Percentiles rank a stretch among this genome's conserved stretches.
phyloP scores from a whole-genome alignment of 2,113 vertebrate species.

The Ptychochromis oligacanthus region DNA sequence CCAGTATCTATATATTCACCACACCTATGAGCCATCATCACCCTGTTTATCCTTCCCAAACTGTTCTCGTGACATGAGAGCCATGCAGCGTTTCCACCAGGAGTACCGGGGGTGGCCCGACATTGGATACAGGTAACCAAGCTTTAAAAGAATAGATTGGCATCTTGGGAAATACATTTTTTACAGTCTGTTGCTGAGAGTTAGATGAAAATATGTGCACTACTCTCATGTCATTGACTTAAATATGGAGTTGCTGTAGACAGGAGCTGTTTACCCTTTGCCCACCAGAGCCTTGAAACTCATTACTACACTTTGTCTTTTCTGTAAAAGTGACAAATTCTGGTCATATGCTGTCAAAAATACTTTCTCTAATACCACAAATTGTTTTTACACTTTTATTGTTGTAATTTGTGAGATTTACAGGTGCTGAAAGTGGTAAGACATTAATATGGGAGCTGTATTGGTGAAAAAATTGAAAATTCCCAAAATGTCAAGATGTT shows the following conservation, averaged over 20 bases:
- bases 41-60: conserved; percentile 82
- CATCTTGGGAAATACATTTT: background rate
- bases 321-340: background rate
- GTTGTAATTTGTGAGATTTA: background rate
- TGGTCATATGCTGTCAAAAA: background rate
- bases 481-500: background rate
- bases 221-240: background rate
- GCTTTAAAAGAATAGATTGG: background rate
- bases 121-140: conserved; percentile 90
- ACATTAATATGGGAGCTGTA: background rate
- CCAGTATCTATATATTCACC: conserved; percentile 86
- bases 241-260: background rate
- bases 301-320: background rate
- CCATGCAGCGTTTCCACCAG: conserved; percentile 91
- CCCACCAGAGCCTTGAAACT: background rate
- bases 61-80: conserved; percentile 83
- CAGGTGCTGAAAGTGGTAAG: background rate
- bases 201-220: background rate
- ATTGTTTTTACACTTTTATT: background rate
- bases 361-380: background rate
- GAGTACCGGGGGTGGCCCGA: conserved; percentile 82
- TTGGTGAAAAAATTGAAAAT: background rate
- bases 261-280: background rate
- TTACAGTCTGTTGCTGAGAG: background rate
- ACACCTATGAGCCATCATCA: conserved; percentile 82